Evolutionary conservation across 2,888 invertebrate species (phyloP), one percentile per base, ranked within the genome.

Genomic region (Heteromurus nitidus): DNA sequence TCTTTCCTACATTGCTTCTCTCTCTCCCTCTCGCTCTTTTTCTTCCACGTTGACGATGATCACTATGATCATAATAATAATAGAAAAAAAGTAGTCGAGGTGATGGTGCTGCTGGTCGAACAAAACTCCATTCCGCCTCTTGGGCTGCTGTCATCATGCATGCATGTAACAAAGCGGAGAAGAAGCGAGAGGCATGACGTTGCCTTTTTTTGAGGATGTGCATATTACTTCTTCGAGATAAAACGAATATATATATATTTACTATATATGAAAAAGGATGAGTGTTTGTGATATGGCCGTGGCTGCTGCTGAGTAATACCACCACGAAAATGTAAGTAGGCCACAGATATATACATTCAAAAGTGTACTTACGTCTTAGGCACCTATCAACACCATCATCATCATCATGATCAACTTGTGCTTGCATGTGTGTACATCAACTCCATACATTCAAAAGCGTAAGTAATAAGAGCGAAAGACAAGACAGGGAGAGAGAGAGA

Each of bases 261-360:
- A 13, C 13, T 36, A n/a, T 13, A 58, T 7, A 22, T 13, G 20
- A 36, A 20, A 36, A 36, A 30, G 31, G 31, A 68, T 72, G 62
- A 13, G 60, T 73, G 70, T 24, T 64, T 64, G 64, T 65, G 36
- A 53, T 74, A 50, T 74, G 74, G 47, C n/a, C 53, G 73, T 55
- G 55, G 24, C 24, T 55, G 20, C 7, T 55, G 20, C 11, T 50
- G 18, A 50, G 50, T 11, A 50, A 50, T 36, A 36, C 36, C 26
- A 62, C 47, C 47, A n/a, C n/a, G n/a, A 53, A 76, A 68, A 76
- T 68, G 75, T 76, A 76, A 76, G 75, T 76, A 76, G 75, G 75
- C 75, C 75, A 76, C 36, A 36, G 36, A 36, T 36, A 36, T 36
- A 36, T 36, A 36, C 36, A 36, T 36, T 36, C 5, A 9, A 36